Evolutionary conservation across 2,888 invertebrate genomes (phyloP).

Genomic region (Hofmannophila pseudospretella): DNA sequence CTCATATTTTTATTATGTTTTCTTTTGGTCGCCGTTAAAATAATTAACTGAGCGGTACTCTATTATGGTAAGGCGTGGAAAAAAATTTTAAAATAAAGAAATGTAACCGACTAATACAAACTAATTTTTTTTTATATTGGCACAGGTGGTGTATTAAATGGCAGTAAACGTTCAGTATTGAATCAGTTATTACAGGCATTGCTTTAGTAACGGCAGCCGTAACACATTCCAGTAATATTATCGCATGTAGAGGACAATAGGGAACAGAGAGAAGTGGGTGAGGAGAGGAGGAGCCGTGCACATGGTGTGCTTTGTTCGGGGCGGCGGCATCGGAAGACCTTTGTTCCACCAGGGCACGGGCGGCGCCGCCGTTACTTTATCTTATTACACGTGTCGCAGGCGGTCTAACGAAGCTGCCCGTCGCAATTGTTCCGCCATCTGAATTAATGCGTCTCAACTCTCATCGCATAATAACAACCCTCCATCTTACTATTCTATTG

Average conservation of each 20-base stretch:
- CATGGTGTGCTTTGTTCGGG: constrained; percentile 47
- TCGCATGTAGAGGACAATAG: constrained; percentile 8
- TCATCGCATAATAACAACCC: constrained; percentile 39
- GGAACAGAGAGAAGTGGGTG: constrained; percentile 29
- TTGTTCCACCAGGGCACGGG: constrained; percentile 52
- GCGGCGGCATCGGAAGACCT: constrained; percentile 54
- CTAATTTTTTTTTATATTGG: constrained; percentile 7
- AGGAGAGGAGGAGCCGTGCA: constrained; percentile 33
- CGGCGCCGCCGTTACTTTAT: constrained; percentile 53
- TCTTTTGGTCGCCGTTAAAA: too few species aligned
- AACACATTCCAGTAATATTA: constrained; percentile 15
- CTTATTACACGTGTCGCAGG: constrained; percentile 64
- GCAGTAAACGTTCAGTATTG: constrained; percentile 1
- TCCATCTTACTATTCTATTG: constrained; percentile 20
- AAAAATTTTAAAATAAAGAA: too few species aligned
- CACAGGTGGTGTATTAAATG: not conserved
- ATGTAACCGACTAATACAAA: too few species aligned
- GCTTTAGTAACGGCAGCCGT: not conserved
- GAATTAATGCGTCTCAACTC: constrained; percentile 50
- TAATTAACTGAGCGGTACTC: too few species aligned
- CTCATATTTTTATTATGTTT: too few species aligned
- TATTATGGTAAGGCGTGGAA: too few species aligned
- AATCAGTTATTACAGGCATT: constrained; percentile 1
- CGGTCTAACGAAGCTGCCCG: constrained; percentile 54
- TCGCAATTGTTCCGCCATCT: constrained; percentile 53